phyloP scores from a whole-genome alignment of 2,113 vertebrate species.

The Melanostigma gelatinosum region DNA sequence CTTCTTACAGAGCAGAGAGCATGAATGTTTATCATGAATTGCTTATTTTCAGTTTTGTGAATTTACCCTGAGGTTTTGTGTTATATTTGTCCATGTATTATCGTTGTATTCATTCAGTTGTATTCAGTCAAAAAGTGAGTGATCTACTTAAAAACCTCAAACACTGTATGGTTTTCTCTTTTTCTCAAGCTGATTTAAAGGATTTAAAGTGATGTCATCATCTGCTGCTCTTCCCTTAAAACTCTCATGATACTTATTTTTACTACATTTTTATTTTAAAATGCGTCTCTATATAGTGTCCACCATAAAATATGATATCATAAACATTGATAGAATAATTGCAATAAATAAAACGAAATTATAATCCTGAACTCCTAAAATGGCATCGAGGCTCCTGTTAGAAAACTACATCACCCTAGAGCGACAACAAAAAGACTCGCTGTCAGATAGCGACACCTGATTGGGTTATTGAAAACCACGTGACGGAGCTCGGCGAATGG shows the following conservation, averaged over 20 bases:
- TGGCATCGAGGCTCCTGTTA: background rate
- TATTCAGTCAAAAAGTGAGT: background rate
- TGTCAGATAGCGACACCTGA: background rate
- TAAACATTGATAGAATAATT: background rate
- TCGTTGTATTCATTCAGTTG: background rate
- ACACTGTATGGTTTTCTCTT: background rate
- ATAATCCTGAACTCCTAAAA: background rate
- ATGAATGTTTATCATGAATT: background rate
- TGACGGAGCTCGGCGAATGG: conserved; percentile 52
- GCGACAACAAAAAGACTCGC: rapidly evolving
- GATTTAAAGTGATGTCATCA: background rate
- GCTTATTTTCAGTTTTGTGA: background rate
- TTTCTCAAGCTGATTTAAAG: background rate
- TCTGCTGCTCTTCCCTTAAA: background rate
- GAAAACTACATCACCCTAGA: conserved; percentile 61
- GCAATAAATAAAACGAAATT: background rate
- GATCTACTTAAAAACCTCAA: background rate
- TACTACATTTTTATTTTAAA: background rate
- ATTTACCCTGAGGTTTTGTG: background rate
- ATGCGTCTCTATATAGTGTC: background rate
- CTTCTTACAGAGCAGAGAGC: background rate
- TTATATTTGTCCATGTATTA: background rate
- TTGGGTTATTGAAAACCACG: conserved; percentile 45
- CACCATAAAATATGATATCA: background rate
- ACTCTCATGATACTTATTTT: no score